Evolutionary conservation across 2,888 invertebrate genomes (phyloP), one percentile per base, ranked within the genome.

Genomic region (Saturnia japonica): DNA sequence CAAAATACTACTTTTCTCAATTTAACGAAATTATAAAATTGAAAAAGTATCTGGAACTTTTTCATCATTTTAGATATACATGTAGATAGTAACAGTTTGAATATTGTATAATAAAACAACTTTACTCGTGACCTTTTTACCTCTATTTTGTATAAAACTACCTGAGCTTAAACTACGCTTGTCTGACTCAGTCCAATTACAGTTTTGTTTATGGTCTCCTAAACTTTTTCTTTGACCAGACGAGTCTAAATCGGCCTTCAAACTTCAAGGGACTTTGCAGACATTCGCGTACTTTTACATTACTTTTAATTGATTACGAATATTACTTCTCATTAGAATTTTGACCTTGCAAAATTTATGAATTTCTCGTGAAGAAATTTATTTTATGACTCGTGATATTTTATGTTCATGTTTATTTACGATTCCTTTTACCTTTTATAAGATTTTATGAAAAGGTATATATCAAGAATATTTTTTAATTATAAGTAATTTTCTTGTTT

Each of bases 191-290:
- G n/a, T 8, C 64, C 64, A 64, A 64, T 64, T 64, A 64, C 64
- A 40, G 40, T 40, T 40, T 64, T 64, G 64, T 64, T 64, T 64
- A 64, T 64, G 40, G 64, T 40, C 34, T 40, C 64, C 40, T 40
- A 64, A 64, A 64, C 64, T 64, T 64, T 64, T 64, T 64, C 64
- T 64, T 34, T 64, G 64, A 64, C 40, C n/a, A 40, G 40, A 40
- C 64, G 12, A n/a, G 64, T 64, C 40, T 40, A 40, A 64, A 64
- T 64, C 40, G 40, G 8, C 40, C 64, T 64, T 34, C n/a, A 64
- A 64, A 64, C 64, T 64, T 64, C 40, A 40, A 40, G 64, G 40
- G n/a, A 64, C 64, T 64, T 64, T 40, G 64, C 40, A 64, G 40
- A 64, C n/a, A 40, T 40, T 40, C 40, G n/a, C 14, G 25, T n/a